A percentile compares a stretch with the other conserved stretches of the same genome.
phyloP scores from a whole-genome alignment of 2,888 invertebrate genomes.

The Isoperla grammatica region DNA sequence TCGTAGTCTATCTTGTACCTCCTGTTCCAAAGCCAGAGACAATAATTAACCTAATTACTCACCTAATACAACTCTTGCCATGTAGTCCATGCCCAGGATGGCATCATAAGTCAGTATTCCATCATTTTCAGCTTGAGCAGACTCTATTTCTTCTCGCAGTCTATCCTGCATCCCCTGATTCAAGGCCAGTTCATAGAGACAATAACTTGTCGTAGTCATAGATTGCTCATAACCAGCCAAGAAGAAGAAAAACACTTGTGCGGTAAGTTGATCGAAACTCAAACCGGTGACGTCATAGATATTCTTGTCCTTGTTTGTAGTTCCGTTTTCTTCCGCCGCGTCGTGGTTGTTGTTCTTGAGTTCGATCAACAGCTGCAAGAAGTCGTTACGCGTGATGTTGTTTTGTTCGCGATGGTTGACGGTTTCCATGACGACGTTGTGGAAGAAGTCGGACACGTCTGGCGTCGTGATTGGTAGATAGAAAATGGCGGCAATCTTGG shows the following conservation, averaged over 20 bases:
- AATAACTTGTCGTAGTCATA: conserved; percentile 54
- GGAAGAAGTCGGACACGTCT: conserved; percentile 12
- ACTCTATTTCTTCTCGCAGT: conserved; percentile 47
- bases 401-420: conserved; percentile 8
- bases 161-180: conserved; percentile 49
- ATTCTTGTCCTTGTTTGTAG: neutral
- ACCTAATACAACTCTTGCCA: conserved; percentile 47
- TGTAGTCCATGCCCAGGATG: conserved; percentile 50
- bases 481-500: conserved; percentile 38
- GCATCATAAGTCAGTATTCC: conserved; percentile 50
- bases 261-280: conserved; percentile 22
- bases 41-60: too few species aligned
- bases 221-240: conserved; percentile 59
- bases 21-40: conserved; percentile 50
- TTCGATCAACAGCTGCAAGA: conserved; percentile 13
- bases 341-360: conserved; percentile 38
- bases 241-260: conserved; percentile 31
- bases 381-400: neutral
- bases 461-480: neutral
- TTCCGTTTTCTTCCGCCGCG: conserved; percentile 40
- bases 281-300: neutral
- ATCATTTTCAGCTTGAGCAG: conserved; percentile 40
- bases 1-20: conserved; percentile 47
- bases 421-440: conserved; percentile 5
- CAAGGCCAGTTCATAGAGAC: conserved; percentile 49